phyloP scores from a whole-genome alignment of 2,113 vertebrate species.

The Nycticebus coucang region DNA sequence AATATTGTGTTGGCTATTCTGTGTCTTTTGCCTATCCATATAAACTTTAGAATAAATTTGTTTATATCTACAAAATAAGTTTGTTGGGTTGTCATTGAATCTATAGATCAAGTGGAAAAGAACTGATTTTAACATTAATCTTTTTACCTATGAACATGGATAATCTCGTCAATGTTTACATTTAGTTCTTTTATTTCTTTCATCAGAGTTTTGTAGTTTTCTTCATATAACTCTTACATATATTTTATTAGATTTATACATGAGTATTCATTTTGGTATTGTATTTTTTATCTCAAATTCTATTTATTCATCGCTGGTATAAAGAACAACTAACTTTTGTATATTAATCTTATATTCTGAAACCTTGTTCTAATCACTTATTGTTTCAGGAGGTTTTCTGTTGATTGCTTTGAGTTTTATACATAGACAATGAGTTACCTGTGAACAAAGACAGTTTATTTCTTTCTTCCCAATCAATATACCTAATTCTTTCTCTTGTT shows the following conservation, averaged over 20 bases:
- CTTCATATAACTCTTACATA: not conserved
- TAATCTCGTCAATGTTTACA: not conserved
- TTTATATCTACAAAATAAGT: not conserved
- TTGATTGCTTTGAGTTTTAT: not conserved
- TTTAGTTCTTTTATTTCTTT: not conserved
- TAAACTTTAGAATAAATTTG: no score
- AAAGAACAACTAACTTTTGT: not conserved
- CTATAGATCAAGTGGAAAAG: not conserved
- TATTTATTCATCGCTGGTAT: no score
- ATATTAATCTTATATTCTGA: not conserved
- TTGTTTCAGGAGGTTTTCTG: not conserved
- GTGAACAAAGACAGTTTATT: not conserved
- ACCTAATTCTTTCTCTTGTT: not conserved
- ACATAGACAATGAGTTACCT: not conserved
- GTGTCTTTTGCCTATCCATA: no score
- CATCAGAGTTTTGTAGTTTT: not conserved
- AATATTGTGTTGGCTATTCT: no score
- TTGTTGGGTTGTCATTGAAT: not conserved
- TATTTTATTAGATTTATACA: not conserved
- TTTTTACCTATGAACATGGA: not conserved
- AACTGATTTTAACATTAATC: not conserved
- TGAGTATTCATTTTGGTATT: not conserved
- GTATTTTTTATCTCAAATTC: not conserved
- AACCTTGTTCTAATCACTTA: not conserved
- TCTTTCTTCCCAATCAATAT: not conserved